phyloP scores from a whole-genome alignment of 1,140 invertebrate genomes.

The Ceratina australensis region DNA sequence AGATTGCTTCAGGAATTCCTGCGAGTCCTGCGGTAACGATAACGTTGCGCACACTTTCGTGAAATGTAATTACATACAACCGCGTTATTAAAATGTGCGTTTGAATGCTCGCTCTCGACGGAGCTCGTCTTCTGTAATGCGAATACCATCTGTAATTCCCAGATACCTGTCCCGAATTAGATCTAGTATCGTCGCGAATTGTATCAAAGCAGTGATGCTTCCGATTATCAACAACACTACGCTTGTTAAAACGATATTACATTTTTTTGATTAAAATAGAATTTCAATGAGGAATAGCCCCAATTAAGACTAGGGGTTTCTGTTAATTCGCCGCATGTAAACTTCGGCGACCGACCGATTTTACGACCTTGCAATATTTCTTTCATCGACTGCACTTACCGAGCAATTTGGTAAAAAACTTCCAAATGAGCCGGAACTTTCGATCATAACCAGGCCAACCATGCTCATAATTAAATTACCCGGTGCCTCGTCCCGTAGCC shows the following conservation, averaged over 20 bases:
- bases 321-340: background rate
- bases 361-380: too few species aligned
- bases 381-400: too few species aligned
- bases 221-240: too few species aligned
- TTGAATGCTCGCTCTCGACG: constrained; percentile 17
- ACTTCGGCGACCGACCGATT: too few species aligned
- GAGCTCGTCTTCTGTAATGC: background rate
- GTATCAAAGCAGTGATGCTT: too few species aligned
- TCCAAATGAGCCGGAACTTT: constrained; percentile 21
- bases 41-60: background rate
- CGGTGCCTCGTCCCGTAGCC: background rate
- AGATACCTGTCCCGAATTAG: background rate
- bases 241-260: background rate
- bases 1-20: background rate
- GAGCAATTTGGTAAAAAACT: background rate
- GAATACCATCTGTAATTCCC: background rate
- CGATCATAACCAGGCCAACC: constrained; percentile 9
- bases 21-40: background rate
- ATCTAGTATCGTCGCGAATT: too few species aligned
- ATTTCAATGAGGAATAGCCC: background rate
- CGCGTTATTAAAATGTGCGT: constrained; percentile 32
- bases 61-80: constrained; percentile 27
- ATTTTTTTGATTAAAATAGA: background rate
- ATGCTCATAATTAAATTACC: constrained; percentile 31
- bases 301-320: background rate